Percentiles rank a stretch among this genome's conserved stretches.
phyloP scores from a whole-genome alignment of 2,113 vertebrate genomes.

The Psilopsiagon aurifrons region DNA sequence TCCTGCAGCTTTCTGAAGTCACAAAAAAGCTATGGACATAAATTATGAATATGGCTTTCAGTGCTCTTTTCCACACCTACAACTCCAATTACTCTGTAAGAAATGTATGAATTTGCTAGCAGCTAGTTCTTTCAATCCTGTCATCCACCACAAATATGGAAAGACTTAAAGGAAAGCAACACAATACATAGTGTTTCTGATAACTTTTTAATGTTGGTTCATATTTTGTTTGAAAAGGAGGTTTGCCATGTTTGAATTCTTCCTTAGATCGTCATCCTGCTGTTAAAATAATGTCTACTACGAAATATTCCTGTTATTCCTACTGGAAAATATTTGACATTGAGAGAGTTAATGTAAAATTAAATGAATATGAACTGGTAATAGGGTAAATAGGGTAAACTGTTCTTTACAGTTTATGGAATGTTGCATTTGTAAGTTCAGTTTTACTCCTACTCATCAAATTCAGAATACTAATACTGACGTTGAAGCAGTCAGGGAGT shows the following conservation, averaged over 20 bases:
- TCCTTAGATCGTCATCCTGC: not conserved
- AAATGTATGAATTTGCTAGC: not conserved
- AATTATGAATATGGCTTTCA: not conserved
- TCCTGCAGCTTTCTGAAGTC: slow-evolving; percentile 19
- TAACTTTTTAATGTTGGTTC: not conserved
- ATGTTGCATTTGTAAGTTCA: not conserved
- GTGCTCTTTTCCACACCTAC: not conserved
- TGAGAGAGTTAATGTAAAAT: not conserved
- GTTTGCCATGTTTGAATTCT: not conserved
- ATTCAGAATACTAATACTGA: not conserved
- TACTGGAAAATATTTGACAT: not conserved
- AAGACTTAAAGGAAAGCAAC: not conserved
- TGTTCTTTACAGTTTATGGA: not conserved
- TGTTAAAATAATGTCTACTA: not conserved
- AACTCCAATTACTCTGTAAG: not conserved
- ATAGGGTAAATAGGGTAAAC: not conserved
- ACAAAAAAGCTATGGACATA: not conserved
- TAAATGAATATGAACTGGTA: not conserved
- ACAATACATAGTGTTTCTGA: not conserved
- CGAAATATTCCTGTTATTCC: not conserved
- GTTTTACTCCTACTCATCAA: not conserved
- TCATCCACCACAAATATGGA: not conserved
- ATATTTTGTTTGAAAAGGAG: not conserved
- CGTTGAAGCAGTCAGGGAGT: not conserved
- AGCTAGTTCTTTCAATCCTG: not conserved